Evolutionary conservation across 2,113 vertebrate species (phyloP).

Genomic region (Cephalopholis sonnerati): DNA sequence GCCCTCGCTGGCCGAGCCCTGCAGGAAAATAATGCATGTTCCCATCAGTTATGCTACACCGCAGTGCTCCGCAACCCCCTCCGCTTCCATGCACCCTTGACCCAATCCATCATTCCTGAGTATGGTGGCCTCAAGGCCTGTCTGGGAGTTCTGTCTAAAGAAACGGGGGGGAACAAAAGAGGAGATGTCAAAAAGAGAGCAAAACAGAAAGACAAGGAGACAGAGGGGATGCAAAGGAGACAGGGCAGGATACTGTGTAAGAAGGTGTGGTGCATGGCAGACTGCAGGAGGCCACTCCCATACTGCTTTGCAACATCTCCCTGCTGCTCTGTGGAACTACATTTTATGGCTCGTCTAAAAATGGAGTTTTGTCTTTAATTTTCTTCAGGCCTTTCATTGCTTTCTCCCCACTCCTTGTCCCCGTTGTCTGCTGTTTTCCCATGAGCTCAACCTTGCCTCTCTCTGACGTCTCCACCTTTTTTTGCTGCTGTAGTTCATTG

Average conservation of each 20-base stretch:
- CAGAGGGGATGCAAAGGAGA: conserved; percentile 11
- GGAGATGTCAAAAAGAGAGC: conserved; percentile 47
- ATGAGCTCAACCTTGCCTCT: conserved; percentile 32
- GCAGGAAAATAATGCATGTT: conserved; percentile 80
- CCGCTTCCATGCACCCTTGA: conserved; percentile 66
- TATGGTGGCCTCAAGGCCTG: conserved; percentile 71
- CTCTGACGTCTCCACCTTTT: background rate
- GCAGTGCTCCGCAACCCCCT: conserved; percentile 77
- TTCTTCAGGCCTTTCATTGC: conserved; percentile 28
- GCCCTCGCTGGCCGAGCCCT: conserved; percentile 59
- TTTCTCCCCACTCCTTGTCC: conserved; percentile 1
- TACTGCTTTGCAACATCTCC: conserved; percentile 39
- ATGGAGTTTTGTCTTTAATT: conserved; percentile 51
- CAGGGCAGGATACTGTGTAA: conserved; percentile 7
- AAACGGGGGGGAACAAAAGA: conserved; percentile 21
- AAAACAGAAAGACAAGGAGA: conserved; percentile 36
- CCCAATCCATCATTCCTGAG: conserved; percentile 80
- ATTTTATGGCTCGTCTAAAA: conserved; percentile 30
- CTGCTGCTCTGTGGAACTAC: conserved; percentile 26
- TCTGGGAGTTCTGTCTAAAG: conserved; percentile 62
- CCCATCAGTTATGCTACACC: conserved; percentile 83
- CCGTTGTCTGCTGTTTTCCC: conserved; percentile 21
- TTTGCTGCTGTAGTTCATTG: conserved; percentile 16
- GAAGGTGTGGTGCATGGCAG: conserved; percentile 48
- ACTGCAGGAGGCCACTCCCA: conserved; percentile 57